Evolutionary conservation across 2,797 vertebrate species (phyloP), one percentile per base, ranked within the genome.

Genomic region (Leptoclinus maculatus): DNA sequence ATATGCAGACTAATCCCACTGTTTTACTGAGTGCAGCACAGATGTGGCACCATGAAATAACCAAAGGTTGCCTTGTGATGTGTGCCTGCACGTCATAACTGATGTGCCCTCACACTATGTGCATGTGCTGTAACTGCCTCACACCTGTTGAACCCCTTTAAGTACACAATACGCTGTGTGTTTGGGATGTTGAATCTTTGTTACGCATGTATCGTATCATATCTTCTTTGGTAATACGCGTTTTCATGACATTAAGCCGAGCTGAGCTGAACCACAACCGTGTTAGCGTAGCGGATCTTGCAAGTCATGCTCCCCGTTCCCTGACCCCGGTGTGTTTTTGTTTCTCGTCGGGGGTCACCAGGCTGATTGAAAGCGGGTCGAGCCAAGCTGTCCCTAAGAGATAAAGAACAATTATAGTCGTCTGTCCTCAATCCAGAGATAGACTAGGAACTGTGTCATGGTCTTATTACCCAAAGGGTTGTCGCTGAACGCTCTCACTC

Each of bases 341-440:
- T 89, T 89, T 89, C 90, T 91, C 77, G 70, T 76, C 25, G 64
- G 87, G 87, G 88, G 23, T 88, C 89, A 66, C 78, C 72, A 77
- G 17, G 78, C 78, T 70, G 86, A 83, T 64, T 87, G 84, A 89
- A 88, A 92, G 87, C 84, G 77, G 86, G 89, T 83, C 84, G 71
- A 88, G 83, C 74, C 82, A 75, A 91, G 89, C 89, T 72, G 89
- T 91, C 88, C 94, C 94, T 88, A 41, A 83, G 94, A 95, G 95
- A 95, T 93, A 91, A 93, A 93, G 89, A 94, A 88, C 93, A 94
- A 95, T 96, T 95, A 95, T 94, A 95, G 94, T 91, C 89, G 80
- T 90, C 88, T 89, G 95, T 94, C 95, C 95, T 95, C 88, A 85
- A 95, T 95, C 94, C 94, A 95, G 93, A 95, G 95, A 96, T 95